Percentiles rank a stretch among this genome's conserved stretches.
Conservation (phyloP, 2,888 invertebrate genomes). For the Rosalia funebris region DNA sequence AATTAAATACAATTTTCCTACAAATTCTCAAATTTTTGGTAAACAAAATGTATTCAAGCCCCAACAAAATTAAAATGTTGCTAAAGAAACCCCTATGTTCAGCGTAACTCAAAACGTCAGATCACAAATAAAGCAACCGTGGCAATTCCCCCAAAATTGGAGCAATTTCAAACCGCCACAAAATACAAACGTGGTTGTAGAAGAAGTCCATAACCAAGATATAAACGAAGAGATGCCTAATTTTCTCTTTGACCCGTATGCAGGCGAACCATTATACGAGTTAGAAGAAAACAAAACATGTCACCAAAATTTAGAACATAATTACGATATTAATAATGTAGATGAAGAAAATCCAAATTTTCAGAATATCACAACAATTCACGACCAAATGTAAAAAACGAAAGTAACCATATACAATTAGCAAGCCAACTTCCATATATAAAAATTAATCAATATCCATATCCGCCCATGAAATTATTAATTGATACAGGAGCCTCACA, state of each 20-base stretch:
- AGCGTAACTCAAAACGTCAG: no score
- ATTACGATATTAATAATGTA: background rate
- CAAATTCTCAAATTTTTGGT: no score
- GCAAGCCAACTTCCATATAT: background rate
- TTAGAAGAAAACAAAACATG: background rate
- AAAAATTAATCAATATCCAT: background rate
- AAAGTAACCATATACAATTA: background rate
- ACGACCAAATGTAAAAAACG: background rate
- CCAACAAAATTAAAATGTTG: no score
- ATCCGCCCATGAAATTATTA: background rate
- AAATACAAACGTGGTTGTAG: background rate
- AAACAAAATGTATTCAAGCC: no score
- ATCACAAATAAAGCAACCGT: background rate
- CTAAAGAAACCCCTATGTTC: no score
- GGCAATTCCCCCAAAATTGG: background rate
- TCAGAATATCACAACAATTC: background rate
- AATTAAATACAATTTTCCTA: no score
- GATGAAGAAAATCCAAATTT: background rate
- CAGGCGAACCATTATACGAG: background rate
- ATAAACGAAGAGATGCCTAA: background rate
- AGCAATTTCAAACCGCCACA: background rate
- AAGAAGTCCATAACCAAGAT: background rate
- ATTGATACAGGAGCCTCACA: background rate
- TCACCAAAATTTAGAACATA: background rate
- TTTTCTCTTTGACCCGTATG: background rate